Conservation (phyloP, 1,140 invertebrate genomes). For the Bombus turneri region DNA sequence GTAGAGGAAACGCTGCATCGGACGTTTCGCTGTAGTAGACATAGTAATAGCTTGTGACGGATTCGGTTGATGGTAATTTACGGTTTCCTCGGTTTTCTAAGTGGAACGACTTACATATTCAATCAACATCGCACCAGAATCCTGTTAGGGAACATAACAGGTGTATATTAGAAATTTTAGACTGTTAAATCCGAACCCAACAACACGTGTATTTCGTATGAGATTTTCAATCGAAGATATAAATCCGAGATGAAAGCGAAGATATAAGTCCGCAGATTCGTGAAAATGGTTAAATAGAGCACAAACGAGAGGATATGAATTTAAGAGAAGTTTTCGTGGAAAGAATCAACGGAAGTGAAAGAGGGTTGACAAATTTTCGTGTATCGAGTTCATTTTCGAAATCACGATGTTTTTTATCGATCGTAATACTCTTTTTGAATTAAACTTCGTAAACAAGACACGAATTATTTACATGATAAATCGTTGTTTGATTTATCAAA, state of each 20-base stretch:
- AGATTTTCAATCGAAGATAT: neutral
- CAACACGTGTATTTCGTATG: rapidly evolving
- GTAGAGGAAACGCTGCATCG: neutral
- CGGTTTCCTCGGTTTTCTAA: neutral
- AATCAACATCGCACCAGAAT: neutral
- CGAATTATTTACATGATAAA: neutral
- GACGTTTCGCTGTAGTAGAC: too few relatives aligned
- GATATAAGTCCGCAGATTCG: neutral
- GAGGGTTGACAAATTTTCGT: too few relatives aligned
- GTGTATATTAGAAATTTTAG: neutral
- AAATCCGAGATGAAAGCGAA: neutral
- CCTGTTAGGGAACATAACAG: neutral
- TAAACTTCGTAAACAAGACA: neutral
- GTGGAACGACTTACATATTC: neutral
- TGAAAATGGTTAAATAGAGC: neutral
- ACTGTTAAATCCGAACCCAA: neutral
- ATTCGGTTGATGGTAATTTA: neutral
- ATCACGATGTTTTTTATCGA: too few relatives aligned
- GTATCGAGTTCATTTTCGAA: neutral
- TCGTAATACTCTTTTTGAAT: neutral
- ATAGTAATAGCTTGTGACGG: neutral
- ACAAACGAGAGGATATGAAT: too few relatives aligned
- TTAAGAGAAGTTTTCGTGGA: too few relatives aligned
- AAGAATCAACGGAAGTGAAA: neutral
- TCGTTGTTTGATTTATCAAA: neutral